These are phyloP conservation scores for Perognathus longimembris DNA, from an alignment of 2,113 vertebrate species.

Conservation along the genomic window DNA sequence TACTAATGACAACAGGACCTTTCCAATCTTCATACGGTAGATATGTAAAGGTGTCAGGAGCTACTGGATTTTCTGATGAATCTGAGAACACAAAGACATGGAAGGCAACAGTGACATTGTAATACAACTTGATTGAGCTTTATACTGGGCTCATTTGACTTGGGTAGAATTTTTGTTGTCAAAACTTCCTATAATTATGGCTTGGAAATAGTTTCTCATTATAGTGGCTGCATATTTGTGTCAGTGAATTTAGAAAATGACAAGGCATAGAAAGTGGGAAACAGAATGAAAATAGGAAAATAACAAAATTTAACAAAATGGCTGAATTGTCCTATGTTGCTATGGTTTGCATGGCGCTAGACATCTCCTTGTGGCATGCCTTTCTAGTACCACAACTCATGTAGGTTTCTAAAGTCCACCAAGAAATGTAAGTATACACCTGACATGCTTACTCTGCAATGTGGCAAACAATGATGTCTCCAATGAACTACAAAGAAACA, in stretches of 20 bases:
- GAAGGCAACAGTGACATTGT: neutral
- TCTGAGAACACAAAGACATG: neutral
- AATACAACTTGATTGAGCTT: neutral
- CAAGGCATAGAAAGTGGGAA: neutral
- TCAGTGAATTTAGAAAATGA: conserved; percentile 25
- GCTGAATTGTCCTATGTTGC: neutral
- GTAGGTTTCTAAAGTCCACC: neutral
- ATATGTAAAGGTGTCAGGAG: too few species aligned
- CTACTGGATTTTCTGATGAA: neutral
- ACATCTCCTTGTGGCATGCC: neutral
- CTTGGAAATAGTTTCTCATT: neutral
- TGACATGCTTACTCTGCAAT: neutral
- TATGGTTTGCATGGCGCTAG: neutral
- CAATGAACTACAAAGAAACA: neutral
- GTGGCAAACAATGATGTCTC: neutral
- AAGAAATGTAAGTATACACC: neutral
- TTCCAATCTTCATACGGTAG: neutral
- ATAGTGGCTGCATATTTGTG: neutral
- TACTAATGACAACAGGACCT: neutral
- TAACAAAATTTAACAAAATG: neutral
- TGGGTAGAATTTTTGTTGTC: neutral
- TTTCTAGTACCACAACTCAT: neutral
- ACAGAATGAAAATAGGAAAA: neutral
- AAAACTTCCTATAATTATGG: neutral
- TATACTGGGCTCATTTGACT: neutral